These are phyloP conservation scores for Drosophila nigricruria DNA, from an alignment of 2,888 invertebrate genomes.

Conservation along the genomic window DNA sequence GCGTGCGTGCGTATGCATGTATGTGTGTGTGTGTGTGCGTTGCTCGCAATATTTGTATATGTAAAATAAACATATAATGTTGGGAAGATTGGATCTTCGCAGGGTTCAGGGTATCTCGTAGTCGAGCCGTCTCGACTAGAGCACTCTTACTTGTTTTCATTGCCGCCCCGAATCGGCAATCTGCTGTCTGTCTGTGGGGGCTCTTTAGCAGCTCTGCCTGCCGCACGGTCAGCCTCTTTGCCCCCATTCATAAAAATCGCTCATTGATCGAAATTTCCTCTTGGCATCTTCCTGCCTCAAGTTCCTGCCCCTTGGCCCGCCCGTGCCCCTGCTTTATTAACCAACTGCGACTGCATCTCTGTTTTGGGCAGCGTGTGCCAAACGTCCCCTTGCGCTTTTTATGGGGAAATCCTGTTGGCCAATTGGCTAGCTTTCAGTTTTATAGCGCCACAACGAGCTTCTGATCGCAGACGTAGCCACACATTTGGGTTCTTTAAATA, in stretches of 20 bases:
- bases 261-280: constrained; percentile 75
- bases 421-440: constrained; percentile 60
- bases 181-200: constrained; percentile 57
- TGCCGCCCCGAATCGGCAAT: constrained; percentile 68
- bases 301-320: no score
- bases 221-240: not conserved
- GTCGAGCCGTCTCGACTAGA: no score
- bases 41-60: no score
- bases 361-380: constrained; percentile 51
- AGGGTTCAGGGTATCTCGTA: no score
- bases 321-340: not conserved
- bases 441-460: constrained; percentile 65
- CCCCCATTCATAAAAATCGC: constrained; percentile 40
- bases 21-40: no score
- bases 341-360: constrained; percentile 22
- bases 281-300: constrained; percentile 52
- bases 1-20: no score
- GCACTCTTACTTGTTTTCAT: no score
- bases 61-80: no score
- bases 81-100: no score
- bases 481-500: constrained; percentile 46
- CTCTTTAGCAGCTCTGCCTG: constrained; percentile 8
- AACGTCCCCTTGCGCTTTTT: constrained; percentile 62
- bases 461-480: constrained; percentile 31
- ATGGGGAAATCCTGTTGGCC: constrained; percentile 82